phyloP scores from a whole-genome alignment of 2,113 vertebrate genomes.

The Apodemus sylvaticus region DNA sequence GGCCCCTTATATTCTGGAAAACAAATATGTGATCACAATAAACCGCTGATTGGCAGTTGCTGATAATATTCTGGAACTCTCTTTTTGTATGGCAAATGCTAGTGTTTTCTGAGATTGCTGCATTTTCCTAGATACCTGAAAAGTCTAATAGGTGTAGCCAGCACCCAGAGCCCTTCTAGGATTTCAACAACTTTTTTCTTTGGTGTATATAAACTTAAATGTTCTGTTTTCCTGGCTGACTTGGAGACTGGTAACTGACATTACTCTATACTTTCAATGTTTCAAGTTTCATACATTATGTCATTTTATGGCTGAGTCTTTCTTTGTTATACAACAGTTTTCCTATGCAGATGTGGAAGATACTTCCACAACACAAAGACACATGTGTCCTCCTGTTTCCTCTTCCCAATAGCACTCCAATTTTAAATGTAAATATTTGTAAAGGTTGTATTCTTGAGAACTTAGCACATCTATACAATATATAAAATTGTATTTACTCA shows the following conservation, averaged over 20 bases:
- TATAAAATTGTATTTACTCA: background rate
- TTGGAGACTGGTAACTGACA: background rate
- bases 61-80: background rate
- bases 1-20: background rate
- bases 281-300: background rate
- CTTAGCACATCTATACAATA: background rate
- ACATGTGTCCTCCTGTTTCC: background rate
- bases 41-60: background rate
- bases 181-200: background rate
- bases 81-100: background rate
- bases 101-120: background rate
- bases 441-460: background rate
- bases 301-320: background rate
- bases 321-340: background rate
- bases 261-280: background rate
- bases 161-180: background rate
- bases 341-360: background rate
- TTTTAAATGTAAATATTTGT: background rate
- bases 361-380: background rate
- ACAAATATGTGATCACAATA: background rate
- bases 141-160: background rate
- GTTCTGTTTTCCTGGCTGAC: background rate
- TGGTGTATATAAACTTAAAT: background rate
- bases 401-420: background rate
- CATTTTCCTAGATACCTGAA: background rate